These are phyloP conservation scores for Channa maculata DNA, from an alignment of 2,113 vertebrate species.

Conservation along the genomic window DNA sequence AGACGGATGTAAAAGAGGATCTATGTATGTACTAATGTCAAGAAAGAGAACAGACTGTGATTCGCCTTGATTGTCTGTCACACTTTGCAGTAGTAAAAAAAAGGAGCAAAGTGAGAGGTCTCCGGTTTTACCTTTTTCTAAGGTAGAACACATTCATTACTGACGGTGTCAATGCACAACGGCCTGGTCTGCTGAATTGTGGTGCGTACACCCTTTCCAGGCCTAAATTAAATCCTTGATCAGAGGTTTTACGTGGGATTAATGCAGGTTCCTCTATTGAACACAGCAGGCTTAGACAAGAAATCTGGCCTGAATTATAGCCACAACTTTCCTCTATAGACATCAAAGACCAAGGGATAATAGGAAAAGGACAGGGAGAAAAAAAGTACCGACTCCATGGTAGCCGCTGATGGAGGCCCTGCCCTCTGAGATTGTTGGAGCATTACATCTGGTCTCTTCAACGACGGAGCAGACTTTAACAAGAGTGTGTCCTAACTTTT, in stretches of 20 bases:
- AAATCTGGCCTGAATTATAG: constrained; percentile 45
- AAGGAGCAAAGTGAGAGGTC: constrained; percentile 56
- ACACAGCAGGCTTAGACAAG: constrained; percentile 46
- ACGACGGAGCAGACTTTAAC: background rate
- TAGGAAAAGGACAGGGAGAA: constrained; percentile 33
- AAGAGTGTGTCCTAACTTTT: background rate
- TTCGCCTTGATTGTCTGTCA: constrained; percentile 39
- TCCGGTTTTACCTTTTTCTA: constrained; percentile 30
- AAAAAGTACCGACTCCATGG: constrained; percentile 52
- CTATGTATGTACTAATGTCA: constrained; percentile 43
- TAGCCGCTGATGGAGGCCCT: constrained; percentile 51
- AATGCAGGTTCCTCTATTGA: constrained; percentile 64
- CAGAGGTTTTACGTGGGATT: constrained; percentile 76
- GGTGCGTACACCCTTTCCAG: constrained; percentile 58
- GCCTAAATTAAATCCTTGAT: constrained; percentile 79
- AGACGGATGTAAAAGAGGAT: constrained; percentile 4
- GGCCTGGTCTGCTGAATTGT: constrained; percentile 65
- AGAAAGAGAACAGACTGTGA: constrained; percentile 28
- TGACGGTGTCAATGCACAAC: constrained; percentile 67
- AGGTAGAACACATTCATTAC: constrained; percentile 74
- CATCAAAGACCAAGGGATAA: constrained; percentile 54
- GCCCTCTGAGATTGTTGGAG: constrained; percentile 29
- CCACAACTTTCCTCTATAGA: constrained; percentile 27
- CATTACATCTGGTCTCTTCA: constrained; percentile 39
- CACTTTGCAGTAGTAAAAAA: constrained; percentile 20